Percentiles rank a stretch among this genome's conserved stretches.
Evolutionary conservation across 2,888 invertebrate genomes (phyloP).

Genomic region (Dryocosmus kuriphilus): DNA sequence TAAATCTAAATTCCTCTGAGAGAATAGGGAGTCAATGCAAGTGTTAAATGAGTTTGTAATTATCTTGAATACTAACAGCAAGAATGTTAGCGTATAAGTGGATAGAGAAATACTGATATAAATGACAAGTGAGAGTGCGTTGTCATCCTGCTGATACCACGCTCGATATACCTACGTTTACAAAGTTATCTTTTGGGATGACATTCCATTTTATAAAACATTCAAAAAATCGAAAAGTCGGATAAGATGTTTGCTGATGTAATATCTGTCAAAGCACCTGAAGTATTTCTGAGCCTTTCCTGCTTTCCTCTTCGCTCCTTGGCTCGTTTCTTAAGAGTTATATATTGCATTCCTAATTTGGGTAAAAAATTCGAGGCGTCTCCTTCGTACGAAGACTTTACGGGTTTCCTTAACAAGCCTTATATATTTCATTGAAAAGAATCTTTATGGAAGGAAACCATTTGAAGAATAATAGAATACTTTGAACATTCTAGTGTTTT

Average conservation of each 20-base stretch:
- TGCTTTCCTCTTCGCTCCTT: no score
- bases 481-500: background rate
- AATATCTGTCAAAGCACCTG: background rate
- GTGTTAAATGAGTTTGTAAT: background rate
- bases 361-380: background rate
- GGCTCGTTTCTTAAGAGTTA: no score
- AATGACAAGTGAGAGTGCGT: background rate
- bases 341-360: background rate
- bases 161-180: background rate
- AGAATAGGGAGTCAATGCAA: background rate
- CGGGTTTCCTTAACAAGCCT: background rate
- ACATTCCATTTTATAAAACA: background rate
- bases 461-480: background rate
- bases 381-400: background rate
- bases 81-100: background rate
- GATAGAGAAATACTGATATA: background rate
- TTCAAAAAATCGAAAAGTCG: background rate
- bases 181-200: background rate
- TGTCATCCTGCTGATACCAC: background rate
- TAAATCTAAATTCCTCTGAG: background rate
- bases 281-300: no score
- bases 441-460: background rate
- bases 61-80: background rate
- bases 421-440: background rate
- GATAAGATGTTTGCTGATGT: background rate